Conservation (phyloP, 1,140 invertebrate species). For the Platorchestia sp. region DNA sequence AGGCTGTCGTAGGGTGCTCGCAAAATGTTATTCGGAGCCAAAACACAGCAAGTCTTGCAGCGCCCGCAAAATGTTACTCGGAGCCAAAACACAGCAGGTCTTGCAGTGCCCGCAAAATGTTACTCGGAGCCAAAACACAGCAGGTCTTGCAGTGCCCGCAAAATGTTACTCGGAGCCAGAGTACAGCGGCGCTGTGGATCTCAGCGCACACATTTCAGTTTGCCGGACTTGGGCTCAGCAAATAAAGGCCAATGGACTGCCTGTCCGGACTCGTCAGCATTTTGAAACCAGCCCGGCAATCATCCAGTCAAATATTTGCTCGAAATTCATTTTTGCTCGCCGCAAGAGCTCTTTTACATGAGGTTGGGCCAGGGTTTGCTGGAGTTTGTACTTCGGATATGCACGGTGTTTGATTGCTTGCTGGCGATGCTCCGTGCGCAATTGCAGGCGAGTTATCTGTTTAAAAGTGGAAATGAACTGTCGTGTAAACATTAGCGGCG, state of each 20-base stretch:
- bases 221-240: constrained; percentile 31
- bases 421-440: not conserved
- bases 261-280: constrained; percentile 46
- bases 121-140: not conserved
- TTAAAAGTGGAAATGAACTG: not conserved
- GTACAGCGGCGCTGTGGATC: not conserved
- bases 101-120: not conserved
- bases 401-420: not conserved
- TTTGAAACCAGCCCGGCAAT: constrained; percentile 53
- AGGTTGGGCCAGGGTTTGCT: not conserved
- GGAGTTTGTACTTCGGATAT: not conserved
- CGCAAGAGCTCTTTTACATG: constrained; percentile 46
- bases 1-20: no score
- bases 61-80: not conserved
- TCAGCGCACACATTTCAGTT: constrained; percentile 27
- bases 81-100: not conserved
- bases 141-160: not conserved
- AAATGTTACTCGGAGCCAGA: constrained; percentile 1
- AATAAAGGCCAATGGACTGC: constrained; percentile 27
- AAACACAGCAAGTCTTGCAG: not conserved
- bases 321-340: constrained; percentile 27
- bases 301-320: constrained; percentile 47
- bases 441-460: constrained; percentile 20
- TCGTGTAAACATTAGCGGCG: not conserved
- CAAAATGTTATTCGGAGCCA: not conserved